Evolutionary conservation across 2,888 invertebrate species (phyloP), one percentile per base, ranked within the genome.

Genomic region (Drosophila cognata): DNA sequence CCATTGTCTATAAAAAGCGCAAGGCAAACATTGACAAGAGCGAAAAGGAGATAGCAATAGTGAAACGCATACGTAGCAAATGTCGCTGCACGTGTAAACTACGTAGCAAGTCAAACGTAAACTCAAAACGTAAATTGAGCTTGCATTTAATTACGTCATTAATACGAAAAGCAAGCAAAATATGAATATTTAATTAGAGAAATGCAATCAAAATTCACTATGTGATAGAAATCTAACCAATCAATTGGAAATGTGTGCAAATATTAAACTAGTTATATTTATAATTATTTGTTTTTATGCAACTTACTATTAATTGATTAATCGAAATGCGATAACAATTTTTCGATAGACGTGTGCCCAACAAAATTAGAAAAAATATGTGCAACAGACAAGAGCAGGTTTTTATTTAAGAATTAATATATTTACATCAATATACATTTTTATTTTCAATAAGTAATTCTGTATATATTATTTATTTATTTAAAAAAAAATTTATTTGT

Each of bases 1-100:
- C 99, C 99, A 99, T 99, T 75, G 99, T 99, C 99, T 99, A 70
- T 10, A 38, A 33, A 36, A 46, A 28, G 28, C 11, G 18, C 21
- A 53, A 29, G 25, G 10, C 35, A 11, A 28, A 36, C n/a, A 60
- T 25, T 5, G 13, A 28, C 13, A 29, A 46, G 18, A 56, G 29
- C 18, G 29, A 28, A 36, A 41, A 8, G 4, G 21, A 16, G 21
- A 48, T 48, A 3, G 21, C 46, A 46, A 46, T 46, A 25, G 21
- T 46, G 25, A 46, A 46, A 46, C 46, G 46, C 25, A 46, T 46
- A 46, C 25, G 25, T 25, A 25, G 46, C 25, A 25, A 46, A 25
- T 25, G 4, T 16, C 46, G 25, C 25, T 16, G 8, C 25, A 16
- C 46, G 16, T 25, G 25, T 25, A 46, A 46, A 25, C 25, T 25